Evolutionary conservation across 2,888 invertebrate species (phyloP).

Genomic region (Polietes domitor): DNA sequence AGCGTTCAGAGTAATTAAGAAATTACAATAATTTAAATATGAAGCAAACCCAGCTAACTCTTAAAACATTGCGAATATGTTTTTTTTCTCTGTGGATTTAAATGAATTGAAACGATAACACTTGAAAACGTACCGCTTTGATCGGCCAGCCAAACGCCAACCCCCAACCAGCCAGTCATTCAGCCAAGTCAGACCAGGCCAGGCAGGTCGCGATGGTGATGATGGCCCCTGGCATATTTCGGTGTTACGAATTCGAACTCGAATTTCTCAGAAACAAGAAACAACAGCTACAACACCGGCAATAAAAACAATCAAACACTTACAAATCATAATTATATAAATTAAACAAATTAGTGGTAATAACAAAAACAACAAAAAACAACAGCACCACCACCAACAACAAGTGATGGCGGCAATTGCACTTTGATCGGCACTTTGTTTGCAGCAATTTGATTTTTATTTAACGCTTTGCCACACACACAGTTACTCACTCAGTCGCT

Average conservation of each 20-base stretch:
- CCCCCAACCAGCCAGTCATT: background rate
- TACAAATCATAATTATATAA: conserved; percentile 63
- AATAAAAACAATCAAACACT: conserved; percentile 58
- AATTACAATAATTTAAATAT: conserved; percentile 8
- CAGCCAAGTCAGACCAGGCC: background rate
- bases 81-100: conserved; percentile 46
- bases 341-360: conserved; percentile 65
- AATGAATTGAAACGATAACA: conserved; percentile 44
- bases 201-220: background rate
- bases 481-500: background rate
- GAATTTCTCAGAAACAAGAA: conserved; percentile 31
- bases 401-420: conserved; percentile 60
- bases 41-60: background rate
- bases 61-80: conserved; percentile 12
- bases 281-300: conserved; percentile 23
- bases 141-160: background rate
- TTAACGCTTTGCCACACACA: conserved; percentile 62
- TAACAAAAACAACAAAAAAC: conserved; percentile 43
- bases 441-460: conserved; percentile 66
- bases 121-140: conserved; percentile 11
- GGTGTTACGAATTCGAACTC: conserved; percentile 21
- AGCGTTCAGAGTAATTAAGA: background rate
- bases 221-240: conserved; percentile 13
- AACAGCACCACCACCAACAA: background rate
- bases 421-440: conserved; percentile 67